Evolutionary conservation across 64 coral and sea anemone species (phyloP), one percentile per base, ranked within the genome.

Genomic region (Montipora cactus): DNA sequence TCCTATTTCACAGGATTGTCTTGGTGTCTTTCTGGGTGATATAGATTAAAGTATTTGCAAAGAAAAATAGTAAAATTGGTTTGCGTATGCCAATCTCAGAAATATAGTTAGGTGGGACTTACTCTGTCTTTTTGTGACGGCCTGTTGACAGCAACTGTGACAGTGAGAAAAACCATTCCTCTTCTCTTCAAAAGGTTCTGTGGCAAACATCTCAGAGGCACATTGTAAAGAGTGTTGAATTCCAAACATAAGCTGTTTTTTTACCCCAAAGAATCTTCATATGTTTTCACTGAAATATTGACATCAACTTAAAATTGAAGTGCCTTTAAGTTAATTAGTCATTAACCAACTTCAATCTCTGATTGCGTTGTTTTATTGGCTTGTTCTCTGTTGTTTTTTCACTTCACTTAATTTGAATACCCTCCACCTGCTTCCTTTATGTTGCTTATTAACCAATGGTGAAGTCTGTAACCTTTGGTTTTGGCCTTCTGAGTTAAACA

Each of bases 281-380:
- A 86, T 71, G 82, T 86, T 69, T 86, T 70, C 0, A 86, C 45
- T 18, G 45, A 70, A 50, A 71, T 70, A 19, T 71, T 86, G 62
- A 86, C 62, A 47, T 9, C 13, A 50, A 44, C 45, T 86, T 64
- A 86, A 57, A 8, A 51, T 86, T 86, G 45, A 21, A 67, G 66
- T 86, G 61, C 66, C 18, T 11, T 86, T 71, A 47, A 71, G 44
- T 86, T 86, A 71, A 86, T 86, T 86, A 86, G 82, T 86, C 70
- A 86, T 86, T 86, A 71, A 67, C 59, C 45, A 78, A 50, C 44
- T 86, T 71, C 49, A 86, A 71, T 86, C 46, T 70, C 8, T 21
- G 3, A 12, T 71, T 19, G 18, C 50, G 18, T 5, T 71, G 1
- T 86, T 71, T 71, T 64, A 86, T 86, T 86, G 82, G 82, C 19